These are phyloP conservation scores for Anodontia alba DNA, from an alignment of 2,888 invertebrate genomes.

Conservation along the genomic window DNA sequence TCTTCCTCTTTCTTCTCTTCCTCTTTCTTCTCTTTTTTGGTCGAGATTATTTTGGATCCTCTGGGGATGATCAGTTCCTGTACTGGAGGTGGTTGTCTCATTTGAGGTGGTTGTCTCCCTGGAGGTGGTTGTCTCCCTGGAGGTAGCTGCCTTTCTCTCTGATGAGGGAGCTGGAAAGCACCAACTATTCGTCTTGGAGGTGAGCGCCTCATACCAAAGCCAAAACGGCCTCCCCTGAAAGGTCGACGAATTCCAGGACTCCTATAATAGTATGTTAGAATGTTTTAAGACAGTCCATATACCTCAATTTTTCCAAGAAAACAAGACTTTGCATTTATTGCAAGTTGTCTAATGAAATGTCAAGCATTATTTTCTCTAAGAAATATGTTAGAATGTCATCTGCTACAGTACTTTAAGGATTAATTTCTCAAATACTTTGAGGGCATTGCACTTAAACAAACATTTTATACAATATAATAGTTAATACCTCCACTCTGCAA, in stretches of 20 bases:
- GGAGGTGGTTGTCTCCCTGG: conserved; percentile 25
- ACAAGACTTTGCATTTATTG: too few relatives aligned
- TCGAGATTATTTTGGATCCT: conserved; percentile 54
- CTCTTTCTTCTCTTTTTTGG: conserved; percentile 49
- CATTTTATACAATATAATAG: too few relatives aligned
- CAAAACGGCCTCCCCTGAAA: conserved; percentile 17
- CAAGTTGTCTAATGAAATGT: too few relatives aligned
- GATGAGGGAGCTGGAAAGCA: background rate
- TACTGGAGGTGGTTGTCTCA: background rate
- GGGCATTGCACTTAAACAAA: too few relatives aligned
- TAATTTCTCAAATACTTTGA: too few relatives aligned
- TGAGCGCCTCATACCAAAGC: background rate
- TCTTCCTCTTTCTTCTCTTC: conserved; percentile 34
- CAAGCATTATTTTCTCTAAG: too few relatives aligned
- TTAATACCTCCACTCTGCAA: too few relatives aligned
- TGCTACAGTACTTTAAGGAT: too few relatives aligned
- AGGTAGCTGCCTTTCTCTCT: conserved; percentile 4
- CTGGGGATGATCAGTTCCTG: conserved; percentile 14
- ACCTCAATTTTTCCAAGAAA: too few relatives aligned
- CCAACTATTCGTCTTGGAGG: background rate
- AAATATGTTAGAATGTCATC: too few relatives aligned
- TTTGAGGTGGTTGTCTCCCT: conserved; percentile 13
- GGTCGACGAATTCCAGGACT: conserved; percentile 30
- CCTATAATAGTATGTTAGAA: too few relatives aligned
- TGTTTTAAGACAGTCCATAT: too few relatives aligned